phyloP scores from a whole-genome alignment of 2,113 vertebrate genomes.

The Anguilla japonica region DNA sequence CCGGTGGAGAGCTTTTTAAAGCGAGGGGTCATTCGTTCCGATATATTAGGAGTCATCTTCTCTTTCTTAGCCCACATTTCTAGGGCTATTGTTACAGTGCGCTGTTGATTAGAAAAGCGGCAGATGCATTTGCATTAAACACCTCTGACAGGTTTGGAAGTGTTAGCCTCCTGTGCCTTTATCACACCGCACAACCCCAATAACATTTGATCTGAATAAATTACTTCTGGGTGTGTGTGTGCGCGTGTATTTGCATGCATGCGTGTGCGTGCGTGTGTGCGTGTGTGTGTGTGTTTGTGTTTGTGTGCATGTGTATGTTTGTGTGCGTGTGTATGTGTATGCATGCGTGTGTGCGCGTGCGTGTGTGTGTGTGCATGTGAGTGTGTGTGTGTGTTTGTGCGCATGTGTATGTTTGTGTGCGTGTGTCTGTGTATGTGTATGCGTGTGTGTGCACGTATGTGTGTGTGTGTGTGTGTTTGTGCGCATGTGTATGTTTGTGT shows the following conservation, averaged over 20 bases:
- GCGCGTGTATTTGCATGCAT: too few relatives aligned
- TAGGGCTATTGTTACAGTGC: constrained; percentile 17
- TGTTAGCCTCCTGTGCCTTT: background rate
- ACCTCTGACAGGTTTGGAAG: constrained; percentile 27
- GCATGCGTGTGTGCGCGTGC: too few relatives aligned
- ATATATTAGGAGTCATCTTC: constrained; percentile 38
- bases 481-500: too few relatives aligned
- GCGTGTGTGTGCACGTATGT: too few relatives aligned
- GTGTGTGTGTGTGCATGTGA: too few relatives aligned
- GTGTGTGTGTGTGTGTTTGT: too few relatives aligned
- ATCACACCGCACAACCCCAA: constrained; percentile 18
- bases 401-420: background rate
- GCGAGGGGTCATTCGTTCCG: constrained; percentile 49
- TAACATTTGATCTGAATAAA: constrained; percentile 30
- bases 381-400: too few relatives aligned
- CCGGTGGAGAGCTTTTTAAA: constrained; percentile 57
- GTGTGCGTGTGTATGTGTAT: too few relatives aligned
- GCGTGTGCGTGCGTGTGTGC: too few relatives aligned
- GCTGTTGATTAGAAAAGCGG: constrained; percentile 21
- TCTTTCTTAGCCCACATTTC: constrained; percentile 41
- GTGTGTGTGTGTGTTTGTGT: too few relatives aligned
- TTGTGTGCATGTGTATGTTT: too few relatives aligned
- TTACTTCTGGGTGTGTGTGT: constrained; percentile 4
- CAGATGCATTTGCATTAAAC: constrained; percentile 37
- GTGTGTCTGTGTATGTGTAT: background rate